Evolutionary conservation across 2,888 invertebrate genomes (phyloP).

Genomic region (Hemicrepidius hirtus): DNA sequence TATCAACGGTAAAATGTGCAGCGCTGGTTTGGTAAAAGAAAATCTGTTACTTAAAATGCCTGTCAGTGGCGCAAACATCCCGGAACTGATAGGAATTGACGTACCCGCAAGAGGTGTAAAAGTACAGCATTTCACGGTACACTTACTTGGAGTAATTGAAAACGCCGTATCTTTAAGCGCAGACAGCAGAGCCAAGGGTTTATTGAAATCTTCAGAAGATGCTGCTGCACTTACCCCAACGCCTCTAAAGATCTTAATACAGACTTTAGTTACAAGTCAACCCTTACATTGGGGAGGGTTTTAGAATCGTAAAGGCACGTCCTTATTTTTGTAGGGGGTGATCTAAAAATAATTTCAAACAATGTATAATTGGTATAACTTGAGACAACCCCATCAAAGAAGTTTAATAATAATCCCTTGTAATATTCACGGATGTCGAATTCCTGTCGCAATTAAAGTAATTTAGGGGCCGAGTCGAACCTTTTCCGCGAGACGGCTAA

Average conservation of each 20-base stretch:
- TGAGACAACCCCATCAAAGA: slow-evolving; percentile 9
- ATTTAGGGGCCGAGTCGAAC: slow-evolving; percentile 31
- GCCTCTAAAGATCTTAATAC: slow-evolving; percentile 15
- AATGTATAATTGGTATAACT: slow-evolving; percentile 28
- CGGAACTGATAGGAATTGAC: slow-evolving; percentile 48
- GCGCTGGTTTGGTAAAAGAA: too few species aligned
- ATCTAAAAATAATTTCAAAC: too few species aligned
- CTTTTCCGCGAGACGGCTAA: slow-evolving; percentile 29
- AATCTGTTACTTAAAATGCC: slow-evolving; percentile 41
- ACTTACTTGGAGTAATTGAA: slow-evolving; percentile 52
- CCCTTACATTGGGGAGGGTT: too few species aligned
- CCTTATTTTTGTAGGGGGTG: too few species aligned
- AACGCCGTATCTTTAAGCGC: slow-evolving; percentile 45
- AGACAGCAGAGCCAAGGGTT: slow-evolving; percentile 32
- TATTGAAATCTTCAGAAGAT: slow-evolving; percentile 35
- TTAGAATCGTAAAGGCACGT: too few species aligned
- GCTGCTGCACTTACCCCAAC: slow-evolving; percentile 40
- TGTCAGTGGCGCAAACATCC: slow-evolving; percentile 38
- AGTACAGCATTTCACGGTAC: slow-evolving; percentile 50
- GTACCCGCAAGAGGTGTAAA: slow-evolving; percentile 49
- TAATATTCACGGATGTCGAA: slow-evolving; percentile 34
- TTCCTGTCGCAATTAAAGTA: slow-evolving; percentile 38
- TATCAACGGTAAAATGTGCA: too few species aligned
- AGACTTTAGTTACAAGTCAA: slow-evolving; percentile 1
- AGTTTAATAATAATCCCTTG: slow-evolving; percentile 17